Evolutionary conservation across 2,888 invertebrate species (phyloP).

Genomic region (Arrhopalites spinosus): DNA sequence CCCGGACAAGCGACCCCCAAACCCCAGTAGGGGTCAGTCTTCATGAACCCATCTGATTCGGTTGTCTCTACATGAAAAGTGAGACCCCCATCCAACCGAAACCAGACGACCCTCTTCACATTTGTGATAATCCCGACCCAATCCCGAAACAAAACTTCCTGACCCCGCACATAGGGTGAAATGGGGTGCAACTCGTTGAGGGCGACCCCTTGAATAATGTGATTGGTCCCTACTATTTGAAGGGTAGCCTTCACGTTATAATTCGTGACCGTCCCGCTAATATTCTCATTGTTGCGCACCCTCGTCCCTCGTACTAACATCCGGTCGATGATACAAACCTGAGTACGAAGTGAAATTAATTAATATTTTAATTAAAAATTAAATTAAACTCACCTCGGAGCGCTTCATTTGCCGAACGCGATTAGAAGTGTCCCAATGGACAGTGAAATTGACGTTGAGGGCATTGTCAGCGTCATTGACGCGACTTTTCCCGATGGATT

Average conservation of each 20-base stretch:
- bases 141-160: constrained; percentile 45
- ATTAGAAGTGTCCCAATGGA: constrained; percentile 46
- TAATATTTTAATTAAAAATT: constrained; percentile 3
- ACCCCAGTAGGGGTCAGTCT: constrained; percentile 51
- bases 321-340: constrained; percentile 86
- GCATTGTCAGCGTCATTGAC: neutral
- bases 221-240: constrained; percentile 84
- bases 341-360: constrained; percentile 45
- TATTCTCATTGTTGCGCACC: constrained; percentile 63
- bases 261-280: constrained; percentile 63
- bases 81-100: constrained; percentile 45
- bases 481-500: neutral
- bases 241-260: constrained; percentile 81
- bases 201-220: constrained; percentile 79
- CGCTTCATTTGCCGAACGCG: constrained; percentile 21
- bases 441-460: constrained; percentile 27
- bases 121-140: constrained; percentile 51
- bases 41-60: constrained; percentile 51
- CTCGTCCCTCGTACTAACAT: constrained; percentile 91
- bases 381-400: constrained; percentile 4
- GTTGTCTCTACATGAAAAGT: constrained; percentile 39
- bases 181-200: constrained; percentile 76
- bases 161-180: constrained; percentile 58
- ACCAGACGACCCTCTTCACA: constrained; percentile 46
- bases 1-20: constrained; percentile 51